These are phyloP conservation scores for Mus spicilegus DNA, from an alignment of 2,113 vertebrate genomes.

Conservation along the genomic window DNA sequence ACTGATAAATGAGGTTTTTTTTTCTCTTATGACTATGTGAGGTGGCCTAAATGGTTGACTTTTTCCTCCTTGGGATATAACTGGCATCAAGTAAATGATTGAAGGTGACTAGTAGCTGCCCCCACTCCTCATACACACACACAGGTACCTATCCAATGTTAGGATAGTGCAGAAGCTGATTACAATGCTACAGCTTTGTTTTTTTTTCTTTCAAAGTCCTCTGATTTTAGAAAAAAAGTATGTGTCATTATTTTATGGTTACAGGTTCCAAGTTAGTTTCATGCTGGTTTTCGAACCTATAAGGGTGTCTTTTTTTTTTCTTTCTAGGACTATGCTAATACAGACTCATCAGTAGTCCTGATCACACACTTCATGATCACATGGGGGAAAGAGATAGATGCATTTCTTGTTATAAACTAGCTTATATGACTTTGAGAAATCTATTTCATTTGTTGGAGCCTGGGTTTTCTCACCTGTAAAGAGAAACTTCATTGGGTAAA, in stretches of 20 bases:
- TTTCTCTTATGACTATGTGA: constrained; percentile 27
- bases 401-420: constrained; percentile 1
- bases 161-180: constrained; percentile 24
- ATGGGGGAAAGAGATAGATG: background rate
- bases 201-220: background rate
- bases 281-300: background rate
- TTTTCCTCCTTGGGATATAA: background rate
- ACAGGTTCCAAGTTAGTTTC: constrained; percentile 1
- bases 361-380: background rate
- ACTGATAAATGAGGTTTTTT: constrained; percentile 6
- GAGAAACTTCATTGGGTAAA: constrained; percentile 2
- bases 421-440: constrained; percentile 40
- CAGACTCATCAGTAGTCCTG: background rate
- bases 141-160: constrained; percentile 37
- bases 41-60: constrained; percentile 42
- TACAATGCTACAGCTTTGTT: background rate
- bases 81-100: constrained; percentile 45
- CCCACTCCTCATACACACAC: background rate
- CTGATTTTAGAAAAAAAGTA: constrained; percentile 11
- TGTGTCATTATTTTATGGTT: constrained; percentile 10
- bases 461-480: constrained; percentile 50
- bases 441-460: background rate
- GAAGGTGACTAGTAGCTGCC: background rate
- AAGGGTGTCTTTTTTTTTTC: background rate
- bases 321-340: constrained; percentile 39